A percentile compares a stretch with the other conserved stretches of the same genome.
phyloP scores from a whole-genome alignment of 2,113 vertebrate genomes.

The Apodemus sylvaticus region DNA sequence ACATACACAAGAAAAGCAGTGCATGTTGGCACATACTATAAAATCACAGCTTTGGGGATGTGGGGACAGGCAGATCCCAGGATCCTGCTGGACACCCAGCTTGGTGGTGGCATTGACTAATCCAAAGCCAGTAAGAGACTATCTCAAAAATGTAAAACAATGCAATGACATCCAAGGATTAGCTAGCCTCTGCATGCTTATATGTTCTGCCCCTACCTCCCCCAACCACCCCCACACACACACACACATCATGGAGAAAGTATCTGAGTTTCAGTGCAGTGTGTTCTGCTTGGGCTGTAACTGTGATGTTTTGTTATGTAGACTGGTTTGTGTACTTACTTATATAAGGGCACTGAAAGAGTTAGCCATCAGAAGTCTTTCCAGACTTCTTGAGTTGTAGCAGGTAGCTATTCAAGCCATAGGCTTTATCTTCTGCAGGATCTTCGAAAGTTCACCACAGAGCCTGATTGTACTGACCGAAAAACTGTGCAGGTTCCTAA shows the following conservation, averaged over 20 bases:
- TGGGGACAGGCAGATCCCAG: neutral
- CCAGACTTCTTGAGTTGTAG: neutral
- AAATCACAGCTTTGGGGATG: neutral
- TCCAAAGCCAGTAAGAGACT: neutral
- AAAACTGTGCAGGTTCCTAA: neutral
- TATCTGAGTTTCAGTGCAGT: neutral
- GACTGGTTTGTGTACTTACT: neutral
- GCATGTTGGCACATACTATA: neutral
- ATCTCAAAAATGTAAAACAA: neutral
- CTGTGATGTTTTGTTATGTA: neutral
- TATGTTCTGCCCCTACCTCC: neutral
- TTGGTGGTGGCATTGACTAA: neutral
- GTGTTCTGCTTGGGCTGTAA: neutral
- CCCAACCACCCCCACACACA: too few species aligned
- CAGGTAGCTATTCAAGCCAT: neutral
- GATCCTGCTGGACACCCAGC: neutral
- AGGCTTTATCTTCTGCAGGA: neutral
- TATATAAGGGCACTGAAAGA: neutral
- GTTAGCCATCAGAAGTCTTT: neutral
- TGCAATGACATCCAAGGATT: neutral
- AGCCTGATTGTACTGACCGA: neutral
- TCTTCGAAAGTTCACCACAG: neutral
- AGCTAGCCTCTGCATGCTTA: neutral
- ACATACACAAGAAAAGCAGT: neutral
- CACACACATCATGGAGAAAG: neutral